Evolutionary conservation across 1,140 invertebrate species (phyloP), one percentile per base, ranked within the genome.

Genomic region (Cydia amplana): DNA sequence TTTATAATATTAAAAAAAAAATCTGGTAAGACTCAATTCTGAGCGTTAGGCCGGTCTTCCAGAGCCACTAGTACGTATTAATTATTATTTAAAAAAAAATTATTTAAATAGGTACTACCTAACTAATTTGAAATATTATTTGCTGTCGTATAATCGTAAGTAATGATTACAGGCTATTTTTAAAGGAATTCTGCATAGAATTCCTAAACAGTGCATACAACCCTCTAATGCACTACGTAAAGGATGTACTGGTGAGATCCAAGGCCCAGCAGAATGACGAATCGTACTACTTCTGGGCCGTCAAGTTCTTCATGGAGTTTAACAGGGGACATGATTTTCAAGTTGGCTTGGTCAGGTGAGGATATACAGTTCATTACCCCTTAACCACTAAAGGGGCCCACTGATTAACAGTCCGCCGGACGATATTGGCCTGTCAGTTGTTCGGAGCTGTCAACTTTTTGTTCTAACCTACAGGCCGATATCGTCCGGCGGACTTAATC

Each of bases 301-400:
- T 99, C 82, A 95, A 96, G 86, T 99, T 99, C 93, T 99, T 99
- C 90, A 98, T 99, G 97, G 97, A 99, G 92, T 99, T 99, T 92
- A 99, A 98, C 94, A 95, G 98, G 79, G 94, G 95, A 84, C 94
- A 94, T 80, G 96, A 96, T 83, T 97, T 98, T 85, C 95, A 97
- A 93, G 95, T 98, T 78, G 97, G 98, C 91, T 94, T 97, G 80
- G 96, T 99, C 73, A 97, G 97, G 97, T 97, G 93, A 94, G 51
- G 20, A 55, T 16, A 55, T 18, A 60, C 18, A 9, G 23, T 77
- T 32, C 43, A 74, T 77, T 67, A 73, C 40, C 36, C 32, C 32
- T 32, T 32, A 32, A 32, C 32, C 3, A 5, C 32, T 32, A n/a
- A n/a, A n/a, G n/a, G n/a, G n/a, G n/a, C n/a, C n/a, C n/a, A n/a